A percentile compares a stretch with the other conserved stretches of the same genome.
Evolutionary conservation across 2,888 invertebrate species (phyloP).

Genomic region (Mythimna albipuncta): DNA sequence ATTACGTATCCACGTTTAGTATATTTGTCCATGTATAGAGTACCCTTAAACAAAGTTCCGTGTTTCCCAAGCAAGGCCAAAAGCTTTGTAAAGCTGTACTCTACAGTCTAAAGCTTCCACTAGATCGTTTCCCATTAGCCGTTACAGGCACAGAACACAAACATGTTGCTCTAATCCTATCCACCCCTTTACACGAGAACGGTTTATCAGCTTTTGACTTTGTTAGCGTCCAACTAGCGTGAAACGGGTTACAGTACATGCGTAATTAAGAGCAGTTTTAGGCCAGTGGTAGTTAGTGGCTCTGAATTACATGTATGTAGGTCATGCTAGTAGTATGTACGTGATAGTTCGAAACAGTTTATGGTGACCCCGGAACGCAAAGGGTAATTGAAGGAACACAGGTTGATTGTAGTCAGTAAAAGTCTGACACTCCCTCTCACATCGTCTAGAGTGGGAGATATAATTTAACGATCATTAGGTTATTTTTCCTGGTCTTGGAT

Average conservation of each 20-base stretch:
- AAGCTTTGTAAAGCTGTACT: conserved; percentile 5
- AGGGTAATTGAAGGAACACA: too few relatives aligned
- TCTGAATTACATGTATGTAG: not conserved
- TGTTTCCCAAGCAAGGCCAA: not conserved
- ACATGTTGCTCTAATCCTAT: conserved; percentile 22
- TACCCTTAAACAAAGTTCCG: not conserved
- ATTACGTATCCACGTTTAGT: too few relatives aligned
- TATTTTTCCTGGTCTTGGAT: too few relatives aligned
- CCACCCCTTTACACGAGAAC: not conserved
- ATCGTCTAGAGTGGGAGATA: too few relatives aligned
- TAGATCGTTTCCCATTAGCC: not conserved
- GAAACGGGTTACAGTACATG: conserved; percentile 12
- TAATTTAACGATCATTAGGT: too few relatives aligned
- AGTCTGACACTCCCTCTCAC: too few relatives aligned
- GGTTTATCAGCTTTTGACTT: conserved; percentile 40
- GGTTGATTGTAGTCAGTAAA: too few relatives aligned
- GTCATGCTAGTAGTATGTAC: not conserved
- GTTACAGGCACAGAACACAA: not conserved
- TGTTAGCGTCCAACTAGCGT: conserved; percentile 30
- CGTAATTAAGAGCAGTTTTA: not conserved
- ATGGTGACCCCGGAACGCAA: too few relatives aligned
- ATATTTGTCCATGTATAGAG: not conserved
- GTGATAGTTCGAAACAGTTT: too few relatives aligned
- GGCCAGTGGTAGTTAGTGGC: too few relatives aligned
- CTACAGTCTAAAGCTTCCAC: not conserved